Evolutionary conservation across 2,113 vertebrate species (phyloP), one percentile per base, ranked within the genome.

Genomic region (Psophia crepitans): DNA sequence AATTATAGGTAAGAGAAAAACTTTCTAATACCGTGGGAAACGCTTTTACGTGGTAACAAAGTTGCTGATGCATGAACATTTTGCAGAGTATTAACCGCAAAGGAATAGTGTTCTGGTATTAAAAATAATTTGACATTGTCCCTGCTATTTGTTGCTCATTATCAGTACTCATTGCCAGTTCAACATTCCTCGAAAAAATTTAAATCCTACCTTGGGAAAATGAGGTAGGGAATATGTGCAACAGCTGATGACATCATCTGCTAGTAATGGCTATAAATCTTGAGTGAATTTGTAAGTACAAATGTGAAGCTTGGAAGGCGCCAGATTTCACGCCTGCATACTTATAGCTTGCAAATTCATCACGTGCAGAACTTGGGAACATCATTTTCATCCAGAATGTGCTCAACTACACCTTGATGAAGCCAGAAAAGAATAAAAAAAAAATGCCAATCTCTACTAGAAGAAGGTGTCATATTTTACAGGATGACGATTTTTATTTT

Each of bases 141-240:
- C 65, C 28, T 86, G 83, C 64, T 98, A 93, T 97, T 95, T 92
- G 87, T 81, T 95, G 87, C 95, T 98, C 94, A 80, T 94, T 97
- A 97, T 97, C 39, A 20, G 33, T 58, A 66, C 43, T 95, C 78
- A 65, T 75, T 97, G 97, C 97, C 97, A 98, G 94, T 87, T 97
- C 94, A 89, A 91, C 93, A 87, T 98, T 97, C 96, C 96, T 87
- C 65, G 94, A 97, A 97, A 97, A 97, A 96, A 68, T 95, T 96
- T 96, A 97, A 98, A 98, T 97, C 88, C 94, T 92, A 95, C 93
- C 87, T 94, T 54, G 84, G 97, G 98, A 97, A 97, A 98, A 97
- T 48, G 94, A 98, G 83, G 96, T 93, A 97, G 95, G 80, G 94
- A 96, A 95, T 97, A 89, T 90, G 66, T 96, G 89, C 89, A 88